A percentile compares a stretch with the other conserved stretches of the same genome.
These are phyloP conservation scores for Bombus confusus DNA, from an alignment of 1,140 invertebrate genomes.

Conservation along the genomic window DNA sequence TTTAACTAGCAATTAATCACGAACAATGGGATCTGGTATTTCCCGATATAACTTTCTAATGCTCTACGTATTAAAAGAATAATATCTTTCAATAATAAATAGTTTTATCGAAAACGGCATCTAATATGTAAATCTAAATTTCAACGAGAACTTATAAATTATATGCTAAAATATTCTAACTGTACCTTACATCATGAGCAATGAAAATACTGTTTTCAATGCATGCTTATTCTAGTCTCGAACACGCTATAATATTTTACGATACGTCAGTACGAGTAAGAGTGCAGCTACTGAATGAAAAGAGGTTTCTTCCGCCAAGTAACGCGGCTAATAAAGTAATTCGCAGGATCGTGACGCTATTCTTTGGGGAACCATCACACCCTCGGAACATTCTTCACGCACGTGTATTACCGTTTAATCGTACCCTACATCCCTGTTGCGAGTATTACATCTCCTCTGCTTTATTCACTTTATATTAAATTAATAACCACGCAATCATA, in stretches of 20 bases:
- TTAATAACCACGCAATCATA: background rate
- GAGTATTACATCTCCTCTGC: background rate
- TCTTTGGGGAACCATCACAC: conserved; percentile 25
- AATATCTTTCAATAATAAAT: background rate
- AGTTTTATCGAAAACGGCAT: background rate
- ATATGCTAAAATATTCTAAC: conserved; percentile 14
- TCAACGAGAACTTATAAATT: background rate
- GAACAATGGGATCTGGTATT: background rate
- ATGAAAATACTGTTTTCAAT: background rate
- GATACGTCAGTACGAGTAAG: background rate
- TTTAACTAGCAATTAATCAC: background rate
- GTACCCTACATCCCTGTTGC: background rate
- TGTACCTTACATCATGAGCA: background rate
- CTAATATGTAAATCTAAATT: background rate
- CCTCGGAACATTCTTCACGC: conserved; percentile 26
- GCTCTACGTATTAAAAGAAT: background rate
- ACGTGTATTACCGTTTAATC: conserved; percentile 30
- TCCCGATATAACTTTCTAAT: background rate
- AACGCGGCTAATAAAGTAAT: conserved; percentile 40
- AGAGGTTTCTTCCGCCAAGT: conserved; percentile 16
- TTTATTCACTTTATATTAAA: background rate
- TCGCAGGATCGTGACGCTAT: conserved; percentile 1
- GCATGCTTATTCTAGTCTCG: background rate
- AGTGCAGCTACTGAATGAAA: background rate
- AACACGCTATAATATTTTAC: conserved; percentile 3